Conservation (phyloP, 2,888 invertebrate genomes). For the Psylliodes chrysocephalus region DNA sequence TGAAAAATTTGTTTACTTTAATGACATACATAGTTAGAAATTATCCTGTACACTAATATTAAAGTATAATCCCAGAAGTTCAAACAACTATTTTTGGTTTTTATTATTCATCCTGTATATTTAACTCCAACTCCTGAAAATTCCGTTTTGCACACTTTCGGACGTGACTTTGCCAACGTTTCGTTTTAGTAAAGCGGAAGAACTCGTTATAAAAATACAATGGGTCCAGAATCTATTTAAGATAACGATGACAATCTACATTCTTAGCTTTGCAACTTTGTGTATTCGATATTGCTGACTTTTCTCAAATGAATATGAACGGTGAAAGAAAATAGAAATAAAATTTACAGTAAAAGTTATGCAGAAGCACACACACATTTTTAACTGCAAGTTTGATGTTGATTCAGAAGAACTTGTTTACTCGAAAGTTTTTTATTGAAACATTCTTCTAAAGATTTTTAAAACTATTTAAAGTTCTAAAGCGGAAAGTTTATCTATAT, state of each 20-base stretch:
- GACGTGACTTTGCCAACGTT: slow-evolving; percentile 16
- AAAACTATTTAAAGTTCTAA: too few species aligned
- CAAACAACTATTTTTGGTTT: neutral
- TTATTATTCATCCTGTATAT: neutral
- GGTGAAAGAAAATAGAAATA: neutral
- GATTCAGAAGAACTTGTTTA: neutral
- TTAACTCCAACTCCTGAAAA: neutral
- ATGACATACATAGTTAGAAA: too few species aligned
- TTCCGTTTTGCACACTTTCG: neutral
- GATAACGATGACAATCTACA: slow-evolving; percentile 17
- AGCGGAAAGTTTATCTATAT: too few species aligned
- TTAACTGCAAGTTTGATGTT: neutral
- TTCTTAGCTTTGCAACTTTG: slow-evolving; percentile 12
- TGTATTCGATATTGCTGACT: slow-evolving; percentile 14
- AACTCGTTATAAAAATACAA: slow-evolving; percentile 20
- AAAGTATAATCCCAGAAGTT: too few species aligned
- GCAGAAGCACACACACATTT: neutral
- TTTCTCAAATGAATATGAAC: neutral
- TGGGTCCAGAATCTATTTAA: slow-evolving; percentile 1
- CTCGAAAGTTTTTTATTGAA: neutral
- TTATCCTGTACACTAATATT: too few species aligned
- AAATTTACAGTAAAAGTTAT: neutral
- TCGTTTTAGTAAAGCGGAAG: slow-evolving; percentile 4
- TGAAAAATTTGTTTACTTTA: too few species aligned
- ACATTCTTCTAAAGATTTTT: too few species aligned